These are phyloP conservation scores for Margarornis squamiger DNA, from an alignment of 2,797 vertebrate genomes.

Conservation along the genomic window DNA sequence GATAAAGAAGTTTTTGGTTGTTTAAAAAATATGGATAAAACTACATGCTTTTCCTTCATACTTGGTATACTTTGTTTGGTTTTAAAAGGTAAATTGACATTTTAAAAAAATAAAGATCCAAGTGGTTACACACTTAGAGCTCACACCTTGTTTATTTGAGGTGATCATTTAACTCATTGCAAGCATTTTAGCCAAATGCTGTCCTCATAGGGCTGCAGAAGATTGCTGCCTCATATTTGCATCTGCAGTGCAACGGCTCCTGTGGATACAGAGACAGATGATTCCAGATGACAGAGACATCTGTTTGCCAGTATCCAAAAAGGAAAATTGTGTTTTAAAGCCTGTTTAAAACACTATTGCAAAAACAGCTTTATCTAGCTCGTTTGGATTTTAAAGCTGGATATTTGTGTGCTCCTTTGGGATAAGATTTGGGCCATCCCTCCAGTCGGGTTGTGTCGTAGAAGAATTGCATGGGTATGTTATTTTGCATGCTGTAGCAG, in stretches of 20 bases:
- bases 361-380: not conserved
- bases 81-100: not conserved
- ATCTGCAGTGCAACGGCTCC: not conserved
- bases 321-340: conserved; percentile 7
- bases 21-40: not conserved
- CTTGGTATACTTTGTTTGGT: not conserved
- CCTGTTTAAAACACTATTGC: not conserved
- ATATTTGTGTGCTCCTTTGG: not conserved
- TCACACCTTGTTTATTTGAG: not conserved
- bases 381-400: not conserved
- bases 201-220: not conserved
- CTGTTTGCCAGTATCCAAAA: not conserved
- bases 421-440: not conserved
- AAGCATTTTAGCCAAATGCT: not conserved
- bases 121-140: not conserved
- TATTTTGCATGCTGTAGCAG: not conserved
- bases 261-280: not conserved
- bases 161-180: not conserved
- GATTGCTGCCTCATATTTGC: not conserved
- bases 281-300: not conserved
- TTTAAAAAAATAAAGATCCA: not conserved
- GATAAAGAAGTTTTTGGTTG: not conserved
- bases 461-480: not conserved
- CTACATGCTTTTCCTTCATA: not conserved
- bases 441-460: not conserved